Base-by-base conservation (phyloP, 2,888 invertebrate species). In the Chelonus formosanus region DNA sequence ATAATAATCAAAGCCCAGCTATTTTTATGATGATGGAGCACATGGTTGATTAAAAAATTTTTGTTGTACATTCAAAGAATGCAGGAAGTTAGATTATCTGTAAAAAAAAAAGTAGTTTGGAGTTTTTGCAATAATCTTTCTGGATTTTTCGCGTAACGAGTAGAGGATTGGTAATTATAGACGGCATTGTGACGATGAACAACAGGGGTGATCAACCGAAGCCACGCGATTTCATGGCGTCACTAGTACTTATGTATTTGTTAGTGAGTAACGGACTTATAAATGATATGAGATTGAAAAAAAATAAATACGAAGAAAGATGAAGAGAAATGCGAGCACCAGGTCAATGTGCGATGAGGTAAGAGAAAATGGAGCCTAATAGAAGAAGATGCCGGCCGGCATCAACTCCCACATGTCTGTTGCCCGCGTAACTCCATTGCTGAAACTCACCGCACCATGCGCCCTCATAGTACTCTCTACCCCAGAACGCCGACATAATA, bases 341-440 rank as follows among this genome's bases (percentile, higher is more conserved):
- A 48, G 47, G 58, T 52, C 61, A 32, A 32, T 32, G 8, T 8
- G 63, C 60, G 65, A 68, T 62, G 59, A 65, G 83, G 82, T 84
- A 84, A 80, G 83, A 80, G 80, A 82, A 84, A 83, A 83, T 82
- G 81, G 81, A 70, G 81, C 75, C 85, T 84, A 85, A 82, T 77
- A 73, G 76, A 71, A 73, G 76, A 71, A 85, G 80, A 84, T 86
- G 86, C 80, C 72, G 80, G 80, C 75, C 76, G 80, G 80, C 80
- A 81, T 80, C 85, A 84, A 83, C 84, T 85, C 84, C 84, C 82
- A 69, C 68, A 67, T 63, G 67, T 70, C 68, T n/a, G 32, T 57
- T 62, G 52, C 43, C 62, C 67, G 69, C 68, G 68, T 67, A 71
- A 70, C 68, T 73, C 70, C 71, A 71, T 71, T 67, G 75, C 72